phyloP scores from a whole-genome alignment of 2,113 vertebrate genomes.

The Perca schrenkii region DNA sequence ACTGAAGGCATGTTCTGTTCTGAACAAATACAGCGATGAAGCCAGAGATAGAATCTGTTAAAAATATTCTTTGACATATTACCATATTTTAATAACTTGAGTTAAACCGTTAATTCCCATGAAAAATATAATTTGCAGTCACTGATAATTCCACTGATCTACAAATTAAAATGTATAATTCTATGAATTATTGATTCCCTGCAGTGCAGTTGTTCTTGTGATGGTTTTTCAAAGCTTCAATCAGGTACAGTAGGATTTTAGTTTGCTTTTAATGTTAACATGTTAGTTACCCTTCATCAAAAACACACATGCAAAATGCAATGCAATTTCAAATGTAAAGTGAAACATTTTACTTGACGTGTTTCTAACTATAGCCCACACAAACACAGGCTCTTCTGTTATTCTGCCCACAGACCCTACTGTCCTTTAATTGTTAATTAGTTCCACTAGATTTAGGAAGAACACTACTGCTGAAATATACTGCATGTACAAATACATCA shows the following conservation, averaged over 20 bases:
- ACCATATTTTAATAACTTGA: slow-evolving; percentile 67
- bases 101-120: slow-evolving; percentile 62
- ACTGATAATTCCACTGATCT: slow-evolving; percentile 47
- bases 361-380: slow-evolving; percentile 13
- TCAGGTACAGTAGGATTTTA: background rate
- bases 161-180: slow-evolving; percentile 39
- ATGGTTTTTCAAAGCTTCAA: slow-evolving; percentile 4
- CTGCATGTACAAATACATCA: slow-evolving; percentile 14
- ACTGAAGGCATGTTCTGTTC: slow-evolving; percentile 52
- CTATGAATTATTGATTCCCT: slow-evolving; percentile 40
- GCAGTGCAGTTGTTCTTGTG: slow-evolving; percentile 4
- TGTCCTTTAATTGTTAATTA: slow-evolving; percentile 73
- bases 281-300: too few relatives aligned
- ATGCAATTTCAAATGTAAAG: too few relatives aligned
- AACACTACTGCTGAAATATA: slow-evolving; percentile 37
- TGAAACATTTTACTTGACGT: too few relatives aligned
- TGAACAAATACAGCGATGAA: slow-evolving; percentile 7
- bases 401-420: slow-evolving; percentile 43
- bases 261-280: background rate
- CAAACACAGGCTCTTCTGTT: slow-evolving; percentile 43
- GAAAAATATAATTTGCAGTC: slow-evolving; percentile 53
- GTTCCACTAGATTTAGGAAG: slow-evolving; percentile 65
- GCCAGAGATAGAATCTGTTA: slow-evolving; percentile 21
- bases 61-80: slow-evolving; percentile 48
- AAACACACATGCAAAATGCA: too few relatives aligned